Conservation (phyloP, 2,113 vertebrate genomes). For the Coryphaenoides rupestris region DNA sequence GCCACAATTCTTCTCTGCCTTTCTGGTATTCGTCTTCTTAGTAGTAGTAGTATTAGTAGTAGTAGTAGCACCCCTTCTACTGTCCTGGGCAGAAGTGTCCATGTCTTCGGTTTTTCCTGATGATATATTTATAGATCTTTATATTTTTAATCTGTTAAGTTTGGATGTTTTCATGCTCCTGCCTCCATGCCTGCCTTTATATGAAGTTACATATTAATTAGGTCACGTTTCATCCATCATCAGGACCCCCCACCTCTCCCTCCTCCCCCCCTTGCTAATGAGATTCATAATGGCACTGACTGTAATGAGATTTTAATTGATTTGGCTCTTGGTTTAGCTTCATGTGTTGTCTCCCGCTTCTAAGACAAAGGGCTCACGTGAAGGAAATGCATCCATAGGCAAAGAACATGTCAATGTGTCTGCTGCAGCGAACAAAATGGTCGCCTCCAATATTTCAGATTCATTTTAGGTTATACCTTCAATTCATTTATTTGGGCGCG, state of each 20-base stretch:
- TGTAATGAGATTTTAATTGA: conserved; percentile 72
- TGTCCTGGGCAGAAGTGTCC: conserved; percentile 8
- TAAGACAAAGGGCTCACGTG: conserved; percentile 6
- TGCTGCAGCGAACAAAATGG: too few species aligned
- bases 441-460: too few species aligned
- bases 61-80: too few species aligned
- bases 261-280: conserved; percentile 40
- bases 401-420: too few species aligned
- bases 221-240: conserved; percentile 67
- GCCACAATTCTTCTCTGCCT: too few species aligned
- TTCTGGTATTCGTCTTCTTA: too few species aligned
- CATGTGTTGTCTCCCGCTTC: conserved; percentile 15
- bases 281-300: conserved; percentile 64
- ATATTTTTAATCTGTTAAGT: conserved; percentile 47
- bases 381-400: not conserved
- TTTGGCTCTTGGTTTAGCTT: conserved; percentile 50
- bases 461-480: too few species aligned
- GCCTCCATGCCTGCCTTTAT: conserved; percentile 26
- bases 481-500: too few species aligned
- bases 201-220: conserved; percentile 70
- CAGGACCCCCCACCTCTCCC: conserved; percentile 43
- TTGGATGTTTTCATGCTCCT: conserved; percentile 41
- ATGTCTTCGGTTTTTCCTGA: conserved; percentile 42
- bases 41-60: too few species aligned
- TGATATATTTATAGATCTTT: conserved; percentile 47